phyloP scores from a whole-genome alignment of 2,113 vertebrate genomes.

The Peromyscus maniculatus region DNA sequence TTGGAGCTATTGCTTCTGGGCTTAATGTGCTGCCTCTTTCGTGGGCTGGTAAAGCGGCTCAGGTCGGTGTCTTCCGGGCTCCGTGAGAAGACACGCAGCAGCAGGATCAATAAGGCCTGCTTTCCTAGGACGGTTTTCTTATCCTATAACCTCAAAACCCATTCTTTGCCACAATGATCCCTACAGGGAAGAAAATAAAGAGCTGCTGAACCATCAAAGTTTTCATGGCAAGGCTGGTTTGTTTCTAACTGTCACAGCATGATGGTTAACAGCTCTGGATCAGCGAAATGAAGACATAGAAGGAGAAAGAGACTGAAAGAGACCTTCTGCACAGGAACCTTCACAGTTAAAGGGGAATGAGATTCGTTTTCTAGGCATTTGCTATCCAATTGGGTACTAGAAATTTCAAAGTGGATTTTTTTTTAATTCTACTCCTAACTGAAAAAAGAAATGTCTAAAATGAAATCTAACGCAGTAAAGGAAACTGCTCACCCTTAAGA shows the following conservation, averaged over 20 bases:
- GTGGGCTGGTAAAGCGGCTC: constrained; percentile 78
- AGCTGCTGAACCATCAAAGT: constrained; percentile 82
- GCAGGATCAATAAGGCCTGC: constrained; percentile 84
- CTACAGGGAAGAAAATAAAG: constrained; percentile 83
- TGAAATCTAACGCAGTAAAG: constrained; percentile 36
- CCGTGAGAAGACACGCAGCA: constrained; percentile 77
- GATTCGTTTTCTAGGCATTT: constrained; percentile 67
- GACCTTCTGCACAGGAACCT: constrained; percentile 71
- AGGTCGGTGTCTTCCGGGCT: constrained; percentile 58
- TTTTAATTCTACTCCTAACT: background rate
- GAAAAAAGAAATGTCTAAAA: constrained; percentile 28
- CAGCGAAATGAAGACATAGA: constrained; percentile 68
- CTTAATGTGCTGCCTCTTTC: constrained; percentile 78
- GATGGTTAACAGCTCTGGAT: constrained; percentile 74
- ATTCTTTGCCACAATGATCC: constrained; percentile 81
- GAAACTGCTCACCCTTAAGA: background rate
- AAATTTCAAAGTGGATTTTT: constrained; percentile 61
- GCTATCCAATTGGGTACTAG: constrained; percentile 22
- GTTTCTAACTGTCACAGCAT: constrained; percentile 83
- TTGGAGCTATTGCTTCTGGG: constrained; percentile 79
- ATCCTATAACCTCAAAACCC: constrained; percentile 83
- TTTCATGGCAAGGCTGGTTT: constrained; percentile 78
- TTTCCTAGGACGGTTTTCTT: constrained; percentile 81
- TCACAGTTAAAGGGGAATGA: constrained; percentile 69
- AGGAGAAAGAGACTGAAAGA: constrained; percentile 66